Conservation (phyloP, 2,113 vertebrate species). For the Beaufortia kweichowensis region DNA sequence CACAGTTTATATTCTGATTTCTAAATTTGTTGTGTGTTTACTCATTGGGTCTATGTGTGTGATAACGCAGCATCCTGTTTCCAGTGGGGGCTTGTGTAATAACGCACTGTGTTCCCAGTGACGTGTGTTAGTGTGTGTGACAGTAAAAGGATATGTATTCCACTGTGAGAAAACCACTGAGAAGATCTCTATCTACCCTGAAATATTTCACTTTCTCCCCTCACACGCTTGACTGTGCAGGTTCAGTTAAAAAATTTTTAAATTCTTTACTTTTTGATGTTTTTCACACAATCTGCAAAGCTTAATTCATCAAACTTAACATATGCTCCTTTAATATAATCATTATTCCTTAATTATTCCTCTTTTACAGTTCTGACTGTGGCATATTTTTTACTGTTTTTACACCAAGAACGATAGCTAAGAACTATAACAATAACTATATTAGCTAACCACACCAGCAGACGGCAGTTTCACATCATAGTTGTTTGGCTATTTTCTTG, state of each 20-base stretch:
- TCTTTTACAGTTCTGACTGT: too few species aligned
- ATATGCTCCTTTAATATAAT: too few species aligned
- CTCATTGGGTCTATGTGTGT: conserved; percentile 51
- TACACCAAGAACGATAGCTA: too few species aligned
- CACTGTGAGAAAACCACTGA: conserved; percentile 50
- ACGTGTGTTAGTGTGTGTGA: conserved; percentile 58
- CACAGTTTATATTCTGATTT: conserved; percentile 15
- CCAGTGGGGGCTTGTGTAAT: conserved; percentile 66
- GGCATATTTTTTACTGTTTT: too few species aligned
- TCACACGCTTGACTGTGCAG: neutral
- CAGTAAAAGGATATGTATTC: conserved; percentile 45
- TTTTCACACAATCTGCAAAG: too few species aligned
- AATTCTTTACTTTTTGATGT: too few species aligned
- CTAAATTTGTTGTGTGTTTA: conserved; percentile 48
- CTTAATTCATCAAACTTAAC: too few species aligned
- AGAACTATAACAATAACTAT: too few species aligned
- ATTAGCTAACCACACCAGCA: too few species aligned
- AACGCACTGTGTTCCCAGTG: conserved; percentile 62
- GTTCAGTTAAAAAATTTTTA: neutral
- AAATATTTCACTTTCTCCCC: conserved; percentile 32
- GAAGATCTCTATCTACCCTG: conserved; percentile 46
- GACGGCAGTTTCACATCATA: too few species aligned
- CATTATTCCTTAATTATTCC: too few species aligned
- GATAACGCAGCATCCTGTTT: conserved; percentile 78
- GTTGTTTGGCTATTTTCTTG: too few species aligned